Conservation (phyloP, 2,797 vertebrate genomes). For the Alca torda region DNA sequence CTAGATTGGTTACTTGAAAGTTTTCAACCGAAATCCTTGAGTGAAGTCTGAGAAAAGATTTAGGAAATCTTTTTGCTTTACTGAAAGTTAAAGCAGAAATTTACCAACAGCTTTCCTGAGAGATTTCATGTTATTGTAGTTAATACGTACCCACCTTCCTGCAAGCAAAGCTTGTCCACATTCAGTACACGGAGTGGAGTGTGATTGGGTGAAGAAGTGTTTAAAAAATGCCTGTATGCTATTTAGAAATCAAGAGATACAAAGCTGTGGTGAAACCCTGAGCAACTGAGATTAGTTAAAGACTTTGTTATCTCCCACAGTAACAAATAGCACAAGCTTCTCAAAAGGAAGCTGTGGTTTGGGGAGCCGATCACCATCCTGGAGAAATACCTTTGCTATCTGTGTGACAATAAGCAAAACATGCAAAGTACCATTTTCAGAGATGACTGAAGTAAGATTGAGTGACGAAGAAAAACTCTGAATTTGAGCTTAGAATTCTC, state of each 20-base stretch:
- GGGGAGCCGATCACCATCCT: neutral
- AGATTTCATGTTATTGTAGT: neutral
- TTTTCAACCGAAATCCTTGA: neutral
- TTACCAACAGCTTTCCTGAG: neutral
- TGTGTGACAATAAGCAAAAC: neutral
- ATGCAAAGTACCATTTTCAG: neutral
- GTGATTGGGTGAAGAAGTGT: neutral
- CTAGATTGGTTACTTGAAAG: neutral
- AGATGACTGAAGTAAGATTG: neutral
- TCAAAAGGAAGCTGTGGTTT: neutral
- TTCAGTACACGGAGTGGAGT: neutral
- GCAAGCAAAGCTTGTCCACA: neutral
- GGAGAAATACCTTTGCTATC: neutral
- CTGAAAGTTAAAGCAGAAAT: neutral
- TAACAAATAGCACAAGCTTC: neutral
- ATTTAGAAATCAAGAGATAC: neutral
- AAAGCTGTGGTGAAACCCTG: neutral
- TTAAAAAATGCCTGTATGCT: neutral
- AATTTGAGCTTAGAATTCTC: neutral
- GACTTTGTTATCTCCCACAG: neutral
- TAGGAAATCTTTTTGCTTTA: neutral
- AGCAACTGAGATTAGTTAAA: neutral
- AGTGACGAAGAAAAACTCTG: neutral
- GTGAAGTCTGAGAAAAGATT: neutral
- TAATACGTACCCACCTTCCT: neutral